Percentiles rank a stretch among this genome's conserved stretches.
These are phyloP conservation scores for Cremastinae sp. DNA, from an alignment of 2,888 invertebrate genomes.

Conservation along the genomic window DNA sequence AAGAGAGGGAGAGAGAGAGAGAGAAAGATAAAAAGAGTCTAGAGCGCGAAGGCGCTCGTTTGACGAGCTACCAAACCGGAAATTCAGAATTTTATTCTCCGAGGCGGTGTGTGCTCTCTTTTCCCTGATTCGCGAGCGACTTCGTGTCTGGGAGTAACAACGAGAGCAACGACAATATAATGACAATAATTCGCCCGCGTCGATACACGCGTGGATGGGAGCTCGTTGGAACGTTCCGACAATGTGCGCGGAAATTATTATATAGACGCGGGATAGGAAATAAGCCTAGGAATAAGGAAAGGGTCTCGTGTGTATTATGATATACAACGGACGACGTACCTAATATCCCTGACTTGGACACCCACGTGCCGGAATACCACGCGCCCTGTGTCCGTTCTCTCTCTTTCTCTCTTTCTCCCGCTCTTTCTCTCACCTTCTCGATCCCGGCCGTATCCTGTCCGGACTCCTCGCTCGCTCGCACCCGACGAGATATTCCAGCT, in stretches of 20 bases:
- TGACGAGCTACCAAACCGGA: constrained; percentile 66
- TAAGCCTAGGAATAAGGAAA: constrained; percentile 17
- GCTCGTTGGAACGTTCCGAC: constrained; percentile 8
- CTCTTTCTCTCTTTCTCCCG: background rate
- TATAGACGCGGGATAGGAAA: constrained; percentile 1
- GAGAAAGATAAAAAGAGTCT: background rate
- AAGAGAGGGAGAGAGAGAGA: background rate
- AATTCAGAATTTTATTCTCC: constrained; percentile 60
- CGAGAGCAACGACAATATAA: constrained; percentile 12
- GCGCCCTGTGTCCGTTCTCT: constrained; percentile 41
- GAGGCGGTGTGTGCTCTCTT: background rate
- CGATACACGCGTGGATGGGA: background rate
- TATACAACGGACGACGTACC: constrained; percentile 56
- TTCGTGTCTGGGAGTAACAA: background rate
- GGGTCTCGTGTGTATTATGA: constrained; percentile 53
- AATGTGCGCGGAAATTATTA: constrained; percentile 1
- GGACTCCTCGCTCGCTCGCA: constrained; percentile 28
- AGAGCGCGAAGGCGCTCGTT: background rate
- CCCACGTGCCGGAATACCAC: constrained; percentile 59
- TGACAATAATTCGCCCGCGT: background rate
- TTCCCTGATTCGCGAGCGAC: constrained; percentile 29
- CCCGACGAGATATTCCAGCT: constrained; percentile 45
- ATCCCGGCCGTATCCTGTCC: background rate
- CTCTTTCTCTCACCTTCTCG: background rate
- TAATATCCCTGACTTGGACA: constrained; percentile 52